phyloP scores from a whole-genome alignment of 2,113 vertebrate species.

The Saguinus midas region DNA sequence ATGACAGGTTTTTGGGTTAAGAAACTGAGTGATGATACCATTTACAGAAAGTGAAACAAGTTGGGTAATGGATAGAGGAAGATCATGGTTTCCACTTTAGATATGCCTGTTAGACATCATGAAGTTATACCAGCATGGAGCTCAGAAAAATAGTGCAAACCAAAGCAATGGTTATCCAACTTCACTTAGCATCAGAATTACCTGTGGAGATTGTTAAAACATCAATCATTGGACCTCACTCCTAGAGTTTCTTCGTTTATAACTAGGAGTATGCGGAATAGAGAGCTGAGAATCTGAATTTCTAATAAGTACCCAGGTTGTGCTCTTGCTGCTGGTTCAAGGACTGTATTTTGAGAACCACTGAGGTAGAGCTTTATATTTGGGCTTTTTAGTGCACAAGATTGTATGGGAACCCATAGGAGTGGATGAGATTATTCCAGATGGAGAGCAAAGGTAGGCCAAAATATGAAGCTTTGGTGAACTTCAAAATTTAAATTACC shows the following conservation, averaged over 20 bases:
- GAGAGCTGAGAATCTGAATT: neutral
- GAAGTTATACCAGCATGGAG: neutral
- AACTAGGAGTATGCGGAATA: neutral
- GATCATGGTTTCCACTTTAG: neutral
- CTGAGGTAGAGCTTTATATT: neutral
- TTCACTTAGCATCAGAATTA: neutral
- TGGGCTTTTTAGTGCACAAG: neutral
- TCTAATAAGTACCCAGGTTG: neutral
- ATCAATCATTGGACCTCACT: neutral
- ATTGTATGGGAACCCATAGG: neutral
- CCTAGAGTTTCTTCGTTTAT: neutral
- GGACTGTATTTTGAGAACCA: neutral
- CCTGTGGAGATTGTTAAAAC: neutral
- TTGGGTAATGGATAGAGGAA: neutral
- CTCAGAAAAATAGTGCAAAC: neutral
- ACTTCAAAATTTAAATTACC: slow-evolving; percentile 10
- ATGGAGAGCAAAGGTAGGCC: neutral
- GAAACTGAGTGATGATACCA: neutral
- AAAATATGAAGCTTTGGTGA: neutral
- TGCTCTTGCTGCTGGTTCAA: neutral
- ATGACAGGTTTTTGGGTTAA: slow-evolving; percentile 4
- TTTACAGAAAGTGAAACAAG: neutral
- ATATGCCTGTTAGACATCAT: neutral
- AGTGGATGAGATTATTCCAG: neutral
- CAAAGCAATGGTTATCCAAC: neutral